phyloP scores from a whole-genome alignment of 2,113 vertebrate genomes.

The Zosterops borbonicus region DNA sequence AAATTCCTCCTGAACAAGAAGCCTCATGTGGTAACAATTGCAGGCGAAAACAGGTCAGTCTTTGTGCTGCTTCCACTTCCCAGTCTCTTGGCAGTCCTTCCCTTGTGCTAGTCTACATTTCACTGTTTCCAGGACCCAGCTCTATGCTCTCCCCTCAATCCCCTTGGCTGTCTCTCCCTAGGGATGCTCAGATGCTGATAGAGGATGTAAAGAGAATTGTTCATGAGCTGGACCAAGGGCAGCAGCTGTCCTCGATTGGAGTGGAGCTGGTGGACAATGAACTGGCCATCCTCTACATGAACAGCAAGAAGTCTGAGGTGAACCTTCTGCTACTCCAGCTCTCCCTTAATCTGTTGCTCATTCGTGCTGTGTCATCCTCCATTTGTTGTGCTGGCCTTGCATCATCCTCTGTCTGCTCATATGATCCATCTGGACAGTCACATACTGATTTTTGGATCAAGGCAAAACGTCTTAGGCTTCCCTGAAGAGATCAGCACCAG shows the following conservation, averaged over 20 bases:
- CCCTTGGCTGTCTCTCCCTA: constrained; percentile 48
- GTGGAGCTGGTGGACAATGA: constrained; percentile 97
- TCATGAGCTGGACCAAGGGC: constrained; percentile 91
- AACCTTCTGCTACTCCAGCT: not conserved
- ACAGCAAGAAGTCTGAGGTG: constrained; percentile 98
- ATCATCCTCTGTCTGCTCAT: not conserved
- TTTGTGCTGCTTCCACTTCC: not conserved
- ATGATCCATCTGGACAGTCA: not conserved
- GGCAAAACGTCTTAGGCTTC: not conserved
- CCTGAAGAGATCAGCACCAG: not conserved
- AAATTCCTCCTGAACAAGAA: constrained; percentile 94
- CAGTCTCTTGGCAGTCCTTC: not conserved
- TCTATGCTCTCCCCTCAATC: not conserved
- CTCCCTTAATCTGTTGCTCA: not conserved
- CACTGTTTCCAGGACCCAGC: not conserved
- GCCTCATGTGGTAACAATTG: constrained; percentile 92
- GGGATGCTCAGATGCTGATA: constrained; percentile 96
- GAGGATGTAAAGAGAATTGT: constrained; percentile 96
- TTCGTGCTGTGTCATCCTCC: not conserved
- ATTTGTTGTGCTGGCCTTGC: not conserved
- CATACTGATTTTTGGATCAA: not conserved
- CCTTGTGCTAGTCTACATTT: not conserved
- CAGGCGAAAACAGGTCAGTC: constrained; percentile 90
- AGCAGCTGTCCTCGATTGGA: constrained; percentile 89
- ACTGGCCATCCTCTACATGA: constrained; percentile 94